Conservation (phyloP, 2,797 vertebrate species). For the Avahi laniger region DNA sequence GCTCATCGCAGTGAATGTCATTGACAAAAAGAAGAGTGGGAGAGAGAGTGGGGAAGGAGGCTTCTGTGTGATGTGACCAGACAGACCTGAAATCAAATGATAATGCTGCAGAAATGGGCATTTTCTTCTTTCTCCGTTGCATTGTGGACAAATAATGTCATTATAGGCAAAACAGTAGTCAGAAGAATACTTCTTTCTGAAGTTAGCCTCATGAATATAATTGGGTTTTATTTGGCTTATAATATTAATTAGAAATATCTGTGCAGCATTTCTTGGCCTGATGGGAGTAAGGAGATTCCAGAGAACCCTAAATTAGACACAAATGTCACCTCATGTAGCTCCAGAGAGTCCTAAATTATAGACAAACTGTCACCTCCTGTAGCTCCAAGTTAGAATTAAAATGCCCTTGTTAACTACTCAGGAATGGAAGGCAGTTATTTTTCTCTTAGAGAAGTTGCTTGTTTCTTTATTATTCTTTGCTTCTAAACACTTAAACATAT, state of each 20-base stretch:
- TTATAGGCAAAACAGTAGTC: background rate
- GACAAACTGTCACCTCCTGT: background rate
- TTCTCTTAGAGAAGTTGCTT: background rate
- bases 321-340: background rate
- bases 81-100: constrained; percentile 57
- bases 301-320: background rate
- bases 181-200: background rate
- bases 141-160: background rate
- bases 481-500: background rate
- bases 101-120: constrained; percentile 10
- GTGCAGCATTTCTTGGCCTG: background rate
- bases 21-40: constrained; percentile 47
- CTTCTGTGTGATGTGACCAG: constrained; percentile 59
- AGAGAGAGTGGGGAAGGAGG: background rate
- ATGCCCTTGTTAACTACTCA: background rate
- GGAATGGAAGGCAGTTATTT: constrained; percentile 4
- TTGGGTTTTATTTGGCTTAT: background rate
- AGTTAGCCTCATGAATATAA: background rate
- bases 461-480: constrained; percentile 19
- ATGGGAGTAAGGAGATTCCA: background rate
- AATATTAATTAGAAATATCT: constrained; percentile 6
- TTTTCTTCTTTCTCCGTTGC: background rate
- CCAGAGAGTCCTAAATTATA: background rate
- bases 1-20: constrained; percentile 79
- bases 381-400: background rate